phyloP scores from a whole-genome alignment of 1,140 invertebrate species.

The Bombus confusus region DNA sequence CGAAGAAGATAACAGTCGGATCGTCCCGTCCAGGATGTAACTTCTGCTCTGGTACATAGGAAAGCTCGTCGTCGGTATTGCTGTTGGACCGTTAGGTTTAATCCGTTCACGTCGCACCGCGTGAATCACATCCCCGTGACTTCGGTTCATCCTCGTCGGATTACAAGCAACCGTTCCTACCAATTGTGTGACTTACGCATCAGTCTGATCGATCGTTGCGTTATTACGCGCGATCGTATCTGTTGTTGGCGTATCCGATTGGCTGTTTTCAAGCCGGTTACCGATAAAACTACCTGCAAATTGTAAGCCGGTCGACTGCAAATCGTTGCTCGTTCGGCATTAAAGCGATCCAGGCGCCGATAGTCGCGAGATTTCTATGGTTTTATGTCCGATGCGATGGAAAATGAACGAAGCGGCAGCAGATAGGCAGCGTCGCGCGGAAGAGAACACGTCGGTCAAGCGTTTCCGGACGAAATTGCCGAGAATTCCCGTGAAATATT shows the following conservation, averaged over 20 bases:
- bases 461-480: neutral
- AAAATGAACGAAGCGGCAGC: neutral
- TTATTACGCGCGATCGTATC: constrained; percentile 19
- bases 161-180: constrained; percentile 10
- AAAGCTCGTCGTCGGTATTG: neutral
- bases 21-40: constrained; percentile 19
- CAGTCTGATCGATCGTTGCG: constrained; percentile 31
- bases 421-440: too few species aligned
- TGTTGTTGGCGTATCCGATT: neutral
- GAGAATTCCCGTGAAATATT: neutral
- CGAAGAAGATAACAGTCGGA: constrained; percentile 19
- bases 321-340: neutral
- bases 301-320: neutral
- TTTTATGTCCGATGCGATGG: neutral
- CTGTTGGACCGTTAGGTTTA: constrained; percentile 63
- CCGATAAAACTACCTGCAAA: constrained; percentile 10
- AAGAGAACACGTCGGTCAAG: neutral
- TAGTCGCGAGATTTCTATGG: neutral
- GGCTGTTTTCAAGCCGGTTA: neutral
- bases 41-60: neutral
- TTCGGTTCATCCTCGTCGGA: constrained; percentile 35
- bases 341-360: neutral
- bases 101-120: constrained; percentile 66
- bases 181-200: constrained; percentile 8
- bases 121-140: constrained; percentile 63